These are phyloP conservation scores for Batillaria attramentaria DNA, from an alignment of 1,140 invertebrate species.

Conservation along the genomic window DNA sequence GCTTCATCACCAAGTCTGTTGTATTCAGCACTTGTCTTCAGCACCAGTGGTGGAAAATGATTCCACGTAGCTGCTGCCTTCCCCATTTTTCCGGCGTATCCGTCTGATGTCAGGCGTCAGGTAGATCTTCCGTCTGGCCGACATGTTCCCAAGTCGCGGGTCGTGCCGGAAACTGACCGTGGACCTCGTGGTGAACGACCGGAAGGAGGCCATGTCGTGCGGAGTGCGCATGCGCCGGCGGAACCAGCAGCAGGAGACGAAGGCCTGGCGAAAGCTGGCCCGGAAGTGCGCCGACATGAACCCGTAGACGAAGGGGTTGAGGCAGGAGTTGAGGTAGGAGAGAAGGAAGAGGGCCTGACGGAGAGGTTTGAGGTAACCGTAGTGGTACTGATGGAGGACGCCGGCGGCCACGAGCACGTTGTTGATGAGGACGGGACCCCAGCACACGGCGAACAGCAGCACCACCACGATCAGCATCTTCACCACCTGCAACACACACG, in stretches of 20 bases:
- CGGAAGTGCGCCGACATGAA: slow-evolving; percentile 88
- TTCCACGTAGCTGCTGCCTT: no score
- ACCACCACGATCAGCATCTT: slow-evolving; percentile 74
- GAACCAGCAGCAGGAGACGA: slow-evolving; percentile 35
- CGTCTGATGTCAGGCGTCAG: neutral
- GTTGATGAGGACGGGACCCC: slow-evolving; percentile 72
- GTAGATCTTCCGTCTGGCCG: neutral
- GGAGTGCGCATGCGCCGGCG: slow-evolving; percentile 8
- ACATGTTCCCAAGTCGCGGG: neutral
- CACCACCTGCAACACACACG: slow-evolving; percentile 70
- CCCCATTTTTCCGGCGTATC: no score
- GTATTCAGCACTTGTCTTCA: no score
- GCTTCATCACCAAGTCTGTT: no score
- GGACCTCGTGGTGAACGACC: neutral
- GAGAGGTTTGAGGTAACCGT: slow-evolving; percentile 77
- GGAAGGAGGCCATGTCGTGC: slow-evolving; percentile 7
- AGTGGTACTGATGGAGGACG: slow-evolving; percentile 73
- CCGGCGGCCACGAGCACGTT: slow-evolving; percentile 74
- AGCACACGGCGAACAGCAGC: slow-evolving; percentile 73
- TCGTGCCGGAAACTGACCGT: slow-evolving; percentile 25
- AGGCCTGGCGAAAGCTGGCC: slow-evolving; percentile 75
- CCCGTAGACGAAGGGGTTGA: slow-evolving; percentile 85
- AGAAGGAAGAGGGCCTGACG: slow-evolving; percentile 79
- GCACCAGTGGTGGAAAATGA: no score
- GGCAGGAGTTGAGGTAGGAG: slow-evolving; percentile 76